Percentiles rank a stretch among this genome's conserved stretches.
Conservation (phyloP, 2,113 vertebrate species). For the Apeltes quadracus region DNA sequence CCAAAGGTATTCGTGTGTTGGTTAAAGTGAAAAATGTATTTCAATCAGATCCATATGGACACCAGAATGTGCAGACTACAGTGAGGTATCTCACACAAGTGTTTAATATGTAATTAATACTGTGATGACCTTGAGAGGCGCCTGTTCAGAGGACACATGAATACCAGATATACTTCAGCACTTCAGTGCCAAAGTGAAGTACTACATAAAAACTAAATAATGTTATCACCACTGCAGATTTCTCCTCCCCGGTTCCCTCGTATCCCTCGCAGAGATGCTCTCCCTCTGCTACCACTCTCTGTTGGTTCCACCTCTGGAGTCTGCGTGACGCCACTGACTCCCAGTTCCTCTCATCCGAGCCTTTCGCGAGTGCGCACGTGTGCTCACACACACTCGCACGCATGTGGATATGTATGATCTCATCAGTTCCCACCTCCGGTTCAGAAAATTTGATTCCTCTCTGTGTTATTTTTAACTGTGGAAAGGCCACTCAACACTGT, state of each 20-base stretch:
- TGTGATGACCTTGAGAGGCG: conserved; percentile 42
- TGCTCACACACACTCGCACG: conserved; percentile 2
- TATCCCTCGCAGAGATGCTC: conserved; percentile 17
- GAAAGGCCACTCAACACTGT: conserved; percentile 57
- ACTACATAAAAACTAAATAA: neutral
- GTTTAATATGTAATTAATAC: conserved; percentile 34
- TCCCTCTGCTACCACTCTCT: conserved; percentile 50
- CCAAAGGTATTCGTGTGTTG: conserved; percentile 7
- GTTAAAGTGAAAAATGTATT: conserved; percentile 46
- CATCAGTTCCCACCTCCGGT: conserved; percentile 75
- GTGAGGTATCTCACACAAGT: neutral
- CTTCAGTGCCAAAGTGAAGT: neutral
- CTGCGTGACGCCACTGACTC: conserved; percentile 64
- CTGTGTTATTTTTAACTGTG: conserved; percentile 71
- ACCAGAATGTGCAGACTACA: neutral
- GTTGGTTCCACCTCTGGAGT: conserved; percentile 53
- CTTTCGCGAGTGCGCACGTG: conserved; percentile 26
- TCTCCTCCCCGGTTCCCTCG: conserved; percentile 9
- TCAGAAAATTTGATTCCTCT: conserved; percentile 75
- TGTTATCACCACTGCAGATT: neutral
- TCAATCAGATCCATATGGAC: conserved; percentile 28
- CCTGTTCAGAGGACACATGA: neutral
- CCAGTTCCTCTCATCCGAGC: conserved; percentile 40
- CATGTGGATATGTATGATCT: conserved; percentile 65
- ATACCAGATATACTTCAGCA: neutral